Base-by-base conservation (phyloP, 2,888 invertebrate genomes). In the Drosophila ezoana region DNA sequence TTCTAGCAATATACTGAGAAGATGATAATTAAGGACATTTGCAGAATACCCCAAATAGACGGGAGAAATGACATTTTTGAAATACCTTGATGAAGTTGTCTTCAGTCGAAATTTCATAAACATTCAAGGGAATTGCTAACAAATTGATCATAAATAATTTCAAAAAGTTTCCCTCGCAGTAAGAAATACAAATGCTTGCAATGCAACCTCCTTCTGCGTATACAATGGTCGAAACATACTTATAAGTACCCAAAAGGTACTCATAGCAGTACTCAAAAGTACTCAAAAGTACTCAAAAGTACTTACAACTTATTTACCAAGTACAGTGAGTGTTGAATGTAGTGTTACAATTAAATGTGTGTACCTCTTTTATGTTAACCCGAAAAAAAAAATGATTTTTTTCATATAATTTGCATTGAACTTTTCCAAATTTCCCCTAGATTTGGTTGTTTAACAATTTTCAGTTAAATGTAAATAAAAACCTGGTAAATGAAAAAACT, bases 401-500 rank as follows among this genome's bases (percentile, higher is more conserved):
- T 5, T 52, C 5, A 5, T 80, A 80, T 90, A 5, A 81, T 87
- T 87, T 87, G 87, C 87, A 65, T 60, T 44, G 32, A 65, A 64
- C 71, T 71, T 76, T 84, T 78, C 75, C 72, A 59, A 8, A 64
- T 72, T 75, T 83, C 69, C 61, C 53, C 38, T 56, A 43, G 44
- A 44, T 52, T 74, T 28, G 3, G 45, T 52, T 63, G 6, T n/a
- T 16, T 62, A 28, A 16, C 8, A 43, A 18, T 56, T 43, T 74
- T 59, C 4, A 4, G 59, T 77, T 78, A 13, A 60, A 48, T 87
- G 81, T 86, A 84, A 58, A 90, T 88, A 89, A 43, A 70, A 66
- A 60, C 73, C 81, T 82, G 58, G 64, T 87, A 73, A 79, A 54
- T 66, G 61, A 69, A 91, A 91, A 69, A 91, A 91, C 92, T 92